Base-by-base conservation (phyloP, 2,113 vertebrate genomes). In the Chauna torquata region DNA sequence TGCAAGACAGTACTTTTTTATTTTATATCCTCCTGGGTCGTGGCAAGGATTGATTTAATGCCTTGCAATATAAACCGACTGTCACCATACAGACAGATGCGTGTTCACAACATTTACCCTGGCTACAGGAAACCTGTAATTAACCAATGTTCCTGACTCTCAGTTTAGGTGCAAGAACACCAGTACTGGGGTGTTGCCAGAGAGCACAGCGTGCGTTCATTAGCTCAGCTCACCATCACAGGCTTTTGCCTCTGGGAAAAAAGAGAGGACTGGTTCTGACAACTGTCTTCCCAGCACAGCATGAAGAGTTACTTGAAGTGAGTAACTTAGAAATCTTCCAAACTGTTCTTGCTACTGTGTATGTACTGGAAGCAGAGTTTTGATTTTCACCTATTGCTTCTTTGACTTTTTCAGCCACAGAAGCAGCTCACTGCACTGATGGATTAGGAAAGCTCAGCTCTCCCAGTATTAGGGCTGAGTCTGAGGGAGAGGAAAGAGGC, bases 231-330 rank as follows among this genome's bases (percentile, higher is more conserved):
- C 27, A 49, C 25, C 45, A 61, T 9, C 49, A 16, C 0, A 0
- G 30, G 49, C 34, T 77, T 94, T 58, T 68, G 16, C 27, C 62
- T 54, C 40, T 34, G 12, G 52, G 22, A 62, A 92, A 82, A 86
- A 0, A 52, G 42, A 34, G 25, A 9, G 6, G 23, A 74, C 54
- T 23, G 1, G 0, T 19, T 27, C 32, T 6, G 52, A 54, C 52
- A 54, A 25, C 27, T 54, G 1, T 34, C 16, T 38, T 65, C 62
- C 45, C 58, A 61, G 38, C 45, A 45, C 0, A 2, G 47, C 22
- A 27, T 7, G 25, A 77, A 44, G 54, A 75, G 30, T 42, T 3
- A 49, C 22, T 23, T n/a, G 27, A 91, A 84, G 8, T 38, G 52
- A 74, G 8, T 27, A 24, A 50, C 40, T 72, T 44, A 58, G 70